These are phyloP conservation scores for Bibio marci DNA, from an alignment of 2,888 invertebrate genomes.

Conservation along the genomic window DNA sequence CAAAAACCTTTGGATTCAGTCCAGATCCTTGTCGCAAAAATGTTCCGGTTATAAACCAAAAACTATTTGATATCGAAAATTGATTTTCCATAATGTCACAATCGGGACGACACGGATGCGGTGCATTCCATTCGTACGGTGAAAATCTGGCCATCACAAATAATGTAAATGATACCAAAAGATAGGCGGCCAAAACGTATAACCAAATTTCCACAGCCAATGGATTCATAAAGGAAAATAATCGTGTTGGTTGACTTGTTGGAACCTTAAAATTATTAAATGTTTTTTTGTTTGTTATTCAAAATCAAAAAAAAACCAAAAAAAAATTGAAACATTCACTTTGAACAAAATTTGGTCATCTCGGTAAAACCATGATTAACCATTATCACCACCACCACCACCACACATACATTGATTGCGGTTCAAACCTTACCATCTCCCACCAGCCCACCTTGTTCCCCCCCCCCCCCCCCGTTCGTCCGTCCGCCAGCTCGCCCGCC, in stretches of 20 bases:
- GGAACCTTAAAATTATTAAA: conserved; percentile 48
- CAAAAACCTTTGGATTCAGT: conserved; percentile 62
- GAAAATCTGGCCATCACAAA: conserved; percentile 95
- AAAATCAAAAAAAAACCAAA: no score
- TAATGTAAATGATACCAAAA: conserved; percentile 82
- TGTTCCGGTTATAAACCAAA: conserved; percentile 84
- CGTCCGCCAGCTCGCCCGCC: no score
- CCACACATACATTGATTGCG: no score
- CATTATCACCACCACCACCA: no score
- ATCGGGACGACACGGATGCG: conserved; percentile 62
- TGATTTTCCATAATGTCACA: conserved; percentile 84
- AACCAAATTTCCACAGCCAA: conserved; percentile 94
- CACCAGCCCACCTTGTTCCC: no score
- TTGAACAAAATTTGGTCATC: no score
- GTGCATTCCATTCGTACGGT: conserved; percentile 88
- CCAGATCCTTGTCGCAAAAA: conserved; percentile 75
- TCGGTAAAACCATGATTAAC: no score
- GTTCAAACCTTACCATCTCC: no score
- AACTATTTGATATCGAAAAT: conserved; percentile 85
- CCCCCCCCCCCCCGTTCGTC: no score
- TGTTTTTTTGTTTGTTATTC: no score
- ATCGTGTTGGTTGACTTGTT: conserved; percentile 69
- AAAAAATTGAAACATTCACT: no score
- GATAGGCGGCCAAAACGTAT: conserved; percentile 83
- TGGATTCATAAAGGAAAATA: conserved; percentile 93